phyloP scores from a whole-genome alignment of 2,113 vertebrate species.

The Pyrgilauda ruficollis region DNA sequence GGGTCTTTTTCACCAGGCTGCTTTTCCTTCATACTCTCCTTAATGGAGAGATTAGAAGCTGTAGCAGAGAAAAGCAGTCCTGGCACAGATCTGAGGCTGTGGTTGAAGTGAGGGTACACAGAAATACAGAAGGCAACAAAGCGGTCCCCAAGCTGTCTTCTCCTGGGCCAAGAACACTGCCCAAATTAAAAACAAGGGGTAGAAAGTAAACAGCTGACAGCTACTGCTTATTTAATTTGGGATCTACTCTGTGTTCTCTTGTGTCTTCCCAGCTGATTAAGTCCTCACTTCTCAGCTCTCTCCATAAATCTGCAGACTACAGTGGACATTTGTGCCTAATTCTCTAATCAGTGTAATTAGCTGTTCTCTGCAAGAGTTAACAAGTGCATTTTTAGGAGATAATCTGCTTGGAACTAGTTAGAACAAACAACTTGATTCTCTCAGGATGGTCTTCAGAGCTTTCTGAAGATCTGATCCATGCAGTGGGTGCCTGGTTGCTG shows the following conservation, averaged over 20 bases:
- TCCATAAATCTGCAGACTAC: background rate
- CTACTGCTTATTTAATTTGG: background rate
- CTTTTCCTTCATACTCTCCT: background rate
- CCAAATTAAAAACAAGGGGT: fast-evolving
- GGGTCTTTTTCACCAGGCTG: background rate
- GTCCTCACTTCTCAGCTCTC: background rate
- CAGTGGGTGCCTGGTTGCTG: background rate
- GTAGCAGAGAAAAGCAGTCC: background rate
- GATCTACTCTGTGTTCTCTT: background rate
- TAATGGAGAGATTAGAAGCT: background rate
- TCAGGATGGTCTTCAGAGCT: background rate
- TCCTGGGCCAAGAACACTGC: background rate
- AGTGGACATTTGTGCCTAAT: background rate
- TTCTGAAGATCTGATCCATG: background rate
- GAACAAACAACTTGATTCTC: background rate
- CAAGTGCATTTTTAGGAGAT: background rate
- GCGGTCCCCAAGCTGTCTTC: background rate
- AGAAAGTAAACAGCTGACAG: background rate
- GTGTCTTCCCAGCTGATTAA: background rate
- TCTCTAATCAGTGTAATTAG: background rate
- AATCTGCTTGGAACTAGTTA: background rate
- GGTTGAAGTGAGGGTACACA: background rate
- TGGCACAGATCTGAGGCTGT: background rate
- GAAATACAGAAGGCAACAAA: background rate
- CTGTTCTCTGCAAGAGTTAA: background rate